These are phyloP conservation scores for Petrophora chlorosata DNA, from an alignment of 2,888 invertebrate genomes.

Conservation along the genomic window DNA sequence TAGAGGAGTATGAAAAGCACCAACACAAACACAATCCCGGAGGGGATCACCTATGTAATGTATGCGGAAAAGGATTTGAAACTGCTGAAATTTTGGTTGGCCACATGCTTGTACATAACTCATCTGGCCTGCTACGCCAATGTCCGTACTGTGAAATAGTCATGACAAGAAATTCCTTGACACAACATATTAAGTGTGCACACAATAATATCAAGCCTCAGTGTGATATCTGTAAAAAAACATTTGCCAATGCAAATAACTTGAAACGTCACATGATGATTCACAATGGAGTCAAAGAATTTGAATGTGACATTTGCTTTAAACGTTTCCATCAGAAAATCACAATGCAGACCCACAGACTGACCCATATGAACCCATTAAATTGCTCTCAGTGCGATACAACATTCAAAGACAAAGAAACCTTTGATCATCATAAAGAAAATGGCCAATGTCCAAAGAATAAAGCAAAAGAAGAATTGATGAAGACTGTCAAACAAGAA, in stretches of 20 bases:
- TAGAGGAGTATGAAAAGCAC: slow-evolving; percentile 71
- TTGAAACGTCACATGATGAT: slow-evolving; percentile 80
- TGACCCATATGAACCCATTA: slow-evolving; percentile 69
- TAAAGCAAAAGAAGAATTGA: slow-evolving; percentile 68
- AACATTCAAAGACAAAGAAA: slow-evolving; percentile 58
- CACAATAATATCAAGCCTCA: slow-evolving; percentile 74
- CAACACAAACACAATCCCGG: slow-evolving; percentile 69
- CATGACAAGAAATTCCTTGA: slow-evolving; percentile 66
- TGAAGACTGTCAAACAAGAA: slow-evolving; percentile 73
- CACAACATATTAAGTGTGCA: slow-evolving; percentile 76
- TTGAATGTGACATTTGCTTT: slow-evolving; percentile 74
- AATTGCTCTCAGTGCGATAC: slow-evolving; percentile 67
- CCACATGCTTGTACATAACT: slow-evolving; percentile 72
- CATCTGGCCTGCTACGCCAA: slow-evolving; percentile 55
- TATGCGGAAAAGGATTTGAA: slow-evolving; percentile 78
- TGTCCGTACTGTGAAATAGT: slow-evolving; percentile 75
- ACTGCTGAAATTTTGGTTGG: slow-evolving; percentile 73
- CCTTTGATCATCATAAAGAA: slow-evolving; percentile 56
- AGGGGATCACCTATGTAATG: slow-evolving; percentile 67
- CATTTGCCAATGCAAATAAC: slow-evolving; percentile 78
- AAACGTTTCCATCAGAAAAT: slow-evolving; percentile 78
- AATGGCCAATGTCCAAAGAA: slow-evolving; percentile 56
- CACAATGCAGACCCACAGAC: slow-evolving; percentile 77
- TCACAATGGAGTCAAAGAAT: slow-evolving; percentile 72
- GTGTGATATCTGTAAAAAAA: slow-evolving; percentile 70